phyloP scores from a whole-genome alignment of 2,113 vertebrate genomes.

The Bubalus kerabau region DNA sequence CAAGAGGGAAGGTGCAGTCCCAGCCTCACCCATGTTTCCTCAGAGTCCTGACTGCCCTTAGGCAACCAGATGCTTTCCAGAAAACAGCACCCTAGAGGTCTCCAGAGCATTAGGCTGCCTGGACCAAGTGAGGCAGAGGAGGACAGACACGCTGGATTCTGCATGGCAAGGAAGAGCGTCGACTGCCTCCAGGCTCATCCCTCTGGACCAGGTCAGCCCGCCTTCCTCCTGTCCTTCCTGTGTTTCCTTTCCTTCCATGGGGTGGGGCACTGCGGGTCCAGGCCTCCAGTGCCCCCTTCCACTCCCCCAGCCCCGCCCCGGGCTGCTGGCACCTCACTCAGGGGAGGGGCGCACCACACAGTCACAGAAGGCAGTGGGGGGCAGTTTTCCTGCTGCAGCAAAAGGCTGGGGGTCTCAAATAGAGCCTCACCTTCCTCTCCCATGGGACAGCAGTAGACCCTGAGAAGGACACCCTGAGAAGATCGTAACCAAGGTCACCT shows the following conservation, averaged over 20 bases:
- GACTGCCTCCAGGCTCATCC: not conserved
- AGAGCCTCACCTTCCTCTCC: not conserved
- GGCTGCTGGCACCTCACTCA: not conserved
- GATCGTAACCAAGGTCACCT: not conserved
- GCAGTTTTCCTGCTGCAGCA: not conserved
- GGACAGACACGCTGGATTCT: not conserved
- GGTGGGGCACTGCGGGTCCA: accelerated
- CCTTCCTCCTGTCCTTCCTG: no score
- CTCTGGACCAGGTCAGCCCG: not conserved
- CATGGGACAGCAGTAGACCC: accelerated
- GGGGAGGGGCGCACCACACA: not conserved
- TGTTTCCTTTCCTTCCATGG: not conserved
- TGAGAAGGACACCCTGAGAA: not conserved
- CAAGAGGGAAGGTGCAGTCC: not conserved
- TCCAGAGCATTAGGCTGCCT: not conserved
- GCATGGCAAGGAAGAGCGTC: not conserved
- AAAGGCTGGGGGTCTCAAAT: not conserved
- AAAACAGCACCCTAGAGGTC: not conserved
- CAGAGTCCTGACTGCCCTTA: not conserved
- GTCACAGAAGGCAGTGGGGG: not conserved
- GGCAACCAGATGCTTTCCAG: not conserved
- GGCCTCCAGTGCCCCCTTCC: not conserved
- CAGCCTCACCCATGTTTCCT: not conserved
- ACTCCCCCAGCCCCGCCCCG: accelerated
- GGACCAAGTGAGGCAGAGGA: not conserved